Percentiles rank a stretch among this genome's conserved stretches.
Conservation (phyloP, 1,140 invertebrate species). For the Ceratosolen solmsi region DNA sequence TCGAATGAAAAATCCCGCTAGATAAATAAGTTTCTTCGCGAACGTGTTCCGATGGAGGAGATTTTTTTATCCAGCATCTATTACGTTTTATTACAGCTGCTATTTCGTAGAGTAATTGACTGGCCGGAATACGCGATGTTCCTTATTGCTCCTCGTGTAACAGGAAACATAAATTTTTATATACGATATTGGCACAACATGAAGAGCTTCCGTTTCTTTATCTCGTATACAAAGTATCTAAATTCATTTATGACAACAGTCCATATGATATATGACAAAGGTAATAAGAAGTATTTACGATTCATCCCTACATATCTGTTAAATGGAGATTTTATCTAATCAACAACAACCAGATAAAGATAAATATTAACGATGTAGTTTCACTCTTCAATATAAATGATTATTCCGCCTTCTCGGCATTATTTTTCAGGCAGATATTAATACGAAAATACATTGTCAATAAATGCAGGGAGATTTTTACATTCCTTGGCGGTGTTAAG, state of each 20-base stretch:
- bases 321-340: constrained; percentile 23
- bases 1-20: neutral
- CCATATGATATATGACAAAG: neutral
- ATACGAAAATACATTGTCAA: constrained; percentile 19
- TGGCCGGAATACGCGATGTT: neutral
- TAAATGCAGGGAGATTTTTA: constrained; percentile 10
- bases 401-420: neutral
- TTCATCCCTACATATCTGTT: neutral
- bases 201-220: constrained; percentile 24
- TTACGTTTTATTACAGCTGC: neutral
- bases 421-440: neutral
- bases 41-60: neutral
- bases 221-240: constrained; percentile 9
- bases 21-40: neutral
- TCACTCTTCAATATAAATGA: constrained; percentile 18
- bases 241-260: constrained; percentile 16
- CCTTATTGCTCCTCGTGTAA: constrained; percentile 2
- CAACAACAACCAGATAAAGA: neutral
- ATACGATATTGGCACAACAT: constrained; percentile 9
- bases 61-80: neutral
- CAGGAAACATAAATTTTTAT: constrained; percentile 28
- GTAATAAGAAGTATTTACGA: neutral
- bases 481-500: constrained; percentile 5
- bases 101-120: constrained; percentile 14
- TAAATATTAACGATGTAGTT: constrained; percentile 17